Percentiles rank a stretch among this genome's conserved stretches.
phyloP scores from a whole-genome alignment of 2,888 invertebrate genomes.

The Zelleria hepariella region DNA sequence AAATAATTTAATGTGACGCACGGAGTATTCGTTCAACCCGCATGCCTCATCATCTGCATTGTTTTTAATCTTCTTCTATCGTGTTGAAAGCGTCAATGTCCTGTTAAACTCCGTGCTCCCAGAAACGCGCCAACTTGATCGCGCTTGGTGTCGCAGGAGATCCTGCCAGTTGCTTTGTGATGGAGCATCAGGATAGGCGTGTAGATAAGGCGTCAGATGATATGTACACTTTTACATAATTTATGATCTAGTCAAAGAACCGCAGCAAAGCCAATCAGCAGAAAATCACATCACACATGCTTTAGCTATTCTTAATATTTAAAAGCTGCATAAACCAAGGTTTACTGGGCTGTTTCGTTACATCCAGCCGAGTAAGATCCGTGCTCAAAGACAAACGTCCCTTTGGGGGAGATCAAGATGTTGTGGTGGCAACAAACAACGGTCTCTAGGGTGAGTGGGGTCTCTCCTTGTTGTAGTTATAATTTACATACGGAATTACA shows the following conservation, averaged over 20 bases:
- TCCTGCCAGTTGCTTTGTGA: too few relatives aligned
- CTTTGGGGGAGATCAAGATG: conserved; percentile 24
- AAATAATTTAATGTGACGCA: conserved; percentile 71
- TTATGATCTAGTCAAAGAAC: neutral
- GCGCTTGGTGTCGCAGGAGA: too few relatives aligned
- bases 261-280: neutral
- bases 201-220: too few relatives aligned
- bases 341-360: conserved; percentile 29
- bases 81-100: too few relatives aligned
- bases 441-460: conserved; percentile 45
- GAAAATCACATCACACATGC: conserved; percentile 1
- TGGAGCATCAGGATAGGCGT: too few relatives aligned
- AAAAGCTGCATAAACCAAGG: conserved; percentile 50
- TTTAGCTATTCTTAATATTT: conserved; percentile 48
- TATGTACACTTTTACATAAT: neutral
- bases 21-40: conserved; percentile 28
- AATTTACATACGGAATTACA: conserved; percentile 70
- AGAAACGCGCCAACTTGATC: too few relatives aligned
- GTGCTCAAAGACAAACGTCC: conserved; percentile 12
- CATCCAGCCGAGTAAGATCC: conserved; percentile 23
- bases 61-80: too few relatives aligned
- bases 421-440: conserved; percentile 20
- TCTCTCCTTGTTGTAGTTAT: conserved; percentile 59
- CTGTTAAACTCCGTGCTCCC: too few relatives aligned
- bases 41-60: neutral